Conservation (phyloP, 2,113 vertebrate species). For the Morone saxatilis region DNA sequence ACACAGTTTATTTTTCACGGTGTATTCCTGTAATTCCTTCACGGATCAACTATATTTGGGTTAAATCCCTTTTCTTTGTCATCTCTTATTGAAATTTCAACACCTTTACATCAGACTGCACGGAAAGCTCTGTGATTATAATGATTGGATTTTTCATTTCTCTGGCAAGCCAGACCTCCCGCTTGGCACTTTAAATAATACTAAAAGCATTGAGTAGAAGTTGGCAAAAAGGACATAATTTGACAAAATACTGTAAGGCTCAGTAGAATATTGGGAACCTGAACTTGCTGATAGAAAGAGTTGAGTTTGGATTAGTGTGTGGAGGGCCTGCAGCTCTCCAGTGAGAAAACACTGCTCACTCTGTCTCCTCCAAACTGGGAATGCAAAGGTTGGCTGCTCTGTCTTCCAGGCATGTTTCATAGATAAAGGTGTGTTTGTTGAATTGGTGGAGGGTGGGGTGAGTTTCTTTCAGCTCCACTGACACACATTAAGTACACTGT, state of each 20-base stretch:
- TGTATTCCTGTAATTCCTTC: constrained; percentile 43
- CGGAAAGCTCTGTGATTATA: constrained; percentile 33
- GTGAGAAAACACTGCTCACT: constrained; percentile 64
- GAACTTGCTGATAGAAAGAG: constrained; percentile 53
- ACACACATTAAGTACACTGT: constrained; percentile 18
- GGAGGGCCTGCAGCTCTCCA: constrained; percentile 21
- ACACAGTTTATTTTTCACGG: constrained; percentile 10
- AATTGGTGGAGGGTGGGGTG: constrained; percentile 18
- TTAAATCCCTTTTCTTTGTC: constrained; percentile 54
- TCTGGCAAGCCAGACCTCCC: constrained; percentile 28
- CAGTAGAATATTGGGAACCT: constrained; percentile 20
- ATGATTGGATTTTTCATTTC: constrained; percentile 56
- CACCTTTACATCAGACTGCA: constrained; percentile 48
- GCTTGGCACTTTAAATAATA: constrained; percentile 28
- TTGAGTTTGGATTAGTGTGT: constrained; percentile 52
- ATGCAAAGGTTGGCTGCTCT: constrained; percentile 32
- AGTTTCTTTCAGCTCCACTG: neutral
- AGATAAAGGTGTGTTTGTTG: constrained; percentile 66
- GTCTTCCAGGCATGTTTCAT: constrained; percentile 45
- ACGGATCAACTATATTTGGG: constrained; percentile 44
- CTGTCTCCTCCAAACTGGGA: constrained; percentile 52
- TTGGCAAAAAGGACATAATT: constrained; percentile 46
- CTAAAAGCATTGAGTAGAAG: constrained; percentile 33
- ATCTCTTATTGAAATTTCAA: constrained; percentile 42
- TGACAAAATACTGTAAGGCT: constrained; percentile 48